Evolutionary conservation across 2,797 vertebrate species (phyloP).

Genomic region (Trachurus trachurus): DNA sequence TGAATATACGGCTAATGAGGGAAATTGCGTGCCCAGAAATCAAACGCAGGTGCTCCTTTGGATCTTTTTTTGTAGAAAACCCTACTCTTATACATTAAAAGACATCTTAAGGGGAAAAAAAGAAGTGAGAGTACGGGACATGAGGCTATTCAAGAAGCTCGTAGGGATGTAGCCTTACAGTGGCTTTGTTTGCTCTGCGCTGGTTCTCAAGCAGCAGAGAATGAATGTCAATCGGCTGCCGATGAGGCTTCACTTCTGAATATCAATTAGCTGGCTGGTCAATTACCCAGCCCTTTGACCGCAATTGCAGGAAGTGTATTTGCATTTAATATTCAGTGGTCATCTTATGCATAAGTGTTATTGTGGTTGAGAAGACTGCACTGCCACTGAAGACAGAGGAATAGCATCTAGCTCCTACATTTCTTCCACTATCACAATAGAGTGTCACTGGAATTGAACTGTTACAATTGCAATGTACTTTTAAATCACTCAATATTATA

Average conservation of each 20-base stretch:
- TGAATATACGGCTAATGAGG: slow-evolving; percentile 74
- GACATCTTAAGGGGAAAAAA: slow-evolving; percentile 53
- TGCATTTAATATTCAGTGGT: slow-evolving; percentile 8
- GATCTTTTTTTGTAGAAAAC: slow-evolving; percentile 50
- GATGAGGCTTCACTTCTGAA: slow-evolving; percentile 29
- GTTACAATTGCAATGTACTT: slow-evolving; percentile 18
- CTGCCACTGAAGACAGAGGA: not conserved
- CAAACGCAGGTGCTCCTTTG: slow-evolving; percentile 73
- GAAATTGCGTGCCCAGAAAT: slow-evolving; percentile 64
- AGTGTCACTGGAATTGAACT: not conserved
- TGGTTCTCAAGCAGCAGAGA: slow-evolving; percentile 30
- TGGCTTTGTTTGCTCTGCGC: slow-evolving; percentile 49
- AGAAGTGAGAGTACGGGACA: slow-evolving; percentile 15
- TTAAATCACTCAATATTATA: not conserved
- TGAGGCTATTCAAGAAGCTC: slow-evolving; percentile 46
- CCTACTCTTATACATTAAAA: slow-evolving; percentile 65
- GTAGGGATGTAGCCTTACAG: slow-evolving; percentile 33
- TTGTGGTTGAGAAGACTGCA: slow-evolving; percentile 2
- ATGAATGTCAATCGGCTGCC: slow-evolving; percentile 39
- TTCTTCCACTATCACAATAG: not conserved
- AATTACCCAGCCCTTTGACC: slow-evolving; percentile 35
- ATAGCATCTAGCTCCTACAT: not conserved
- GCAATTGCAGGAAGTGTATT: slow-evolving; percentile 18
- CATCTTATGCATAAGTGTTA: not conserved
- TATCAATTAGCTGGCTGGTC: slow-evolving; percentile 47